Base-by-base conservation (phyloP, 2,888 invertebrate species). In the Stegophylla sp. region DNA sequence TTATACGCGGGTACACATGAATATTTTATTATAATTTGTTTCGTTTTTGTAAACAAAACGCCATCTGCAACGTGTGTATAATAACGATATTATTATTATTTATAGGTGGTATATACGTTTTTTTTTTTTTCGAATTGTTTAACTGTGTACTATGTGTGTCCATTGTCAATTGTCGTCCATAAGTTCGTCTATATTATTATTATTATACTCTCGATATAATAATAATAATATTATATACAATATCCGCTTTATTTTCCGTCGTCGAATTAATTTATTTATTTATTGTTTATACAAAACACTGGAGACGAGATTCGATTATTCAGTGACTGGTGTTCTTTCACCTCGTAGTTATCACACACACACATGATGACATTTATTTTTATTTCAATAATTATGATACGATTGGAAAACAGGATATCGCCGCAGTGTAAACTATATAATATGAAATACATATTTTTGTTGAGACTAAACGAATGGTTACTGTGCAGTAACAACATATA, bases 31-130 rank as follows among this genome's bases (percentile, higher is more conserved):
- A 34, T 69, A 69, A 69, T 20, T 69, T 69, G 51, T 51, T 51
- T 69, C 12, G 48, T 69, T 69, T 51, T 51, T 51, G 34, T 69
- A 69, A 69, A 69, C 51, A 69, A 69, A 69, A 69, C 69, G 69
- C 69, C 69, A 34, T 34, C 69, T 34, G 34, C 7, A 20, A 34
- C 34, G 13, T n/a, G n/a, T n/a, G n/a, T n/a, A n/a, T n/a, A n/a
- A n/a, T n/a, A n/a, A n/a, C n/a, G 15, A 45, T 43, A 67, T 67
- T 66, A 28, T 28, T 48, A 28, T 64, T 34, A 34, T 34, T 64
- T 69, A 69, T 28, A 69, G n/a, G 23, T 28, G 17, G 23, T 28
- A 15, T 66, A 34, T 34, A 34, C 66, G 4, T 43, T 45, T 56
- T 34, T 45, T 45, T 45, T 15, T 45, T 15, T 45, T 45, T 15